phyloP scores from a whole-genome alignment of 1,140 invertebrate species.

The Drosophila murphyi region DNA sequence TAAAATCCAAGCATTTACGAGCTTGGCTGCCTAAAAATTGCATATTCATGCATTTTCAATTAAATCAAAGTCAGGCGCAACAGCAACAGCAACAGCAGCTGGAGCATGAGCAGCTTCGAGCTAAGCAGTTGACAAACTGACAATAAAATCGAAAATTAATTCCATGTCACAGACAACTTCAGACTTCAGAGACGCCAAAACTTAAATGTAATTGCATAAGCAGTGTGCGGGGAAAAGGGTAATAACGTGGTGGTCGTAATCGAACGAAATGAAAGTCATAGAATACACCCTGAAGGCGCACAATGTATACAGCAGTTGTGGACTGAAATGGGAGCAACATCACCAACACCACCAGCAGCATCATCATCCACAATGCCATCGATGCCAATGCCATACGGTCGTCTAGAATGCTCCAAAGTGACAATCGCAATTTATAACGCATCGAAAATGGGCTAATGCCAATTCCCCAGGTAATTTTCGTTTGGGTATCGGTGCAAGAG shows the following conservation, averaged over 20 bases:
- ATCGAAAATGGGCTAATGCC: conserved; percentile 82
- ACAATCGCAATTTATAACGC: conserved; percentile 81
- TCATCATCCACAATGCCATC: conserved; percentile 1
- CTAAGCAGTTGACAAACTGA: conserved; percentile 72
- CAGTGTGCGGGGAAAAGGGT: neutral
- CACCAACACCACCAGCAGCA: neutral
- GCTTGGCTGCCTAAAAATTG: conserved; percentile 66
- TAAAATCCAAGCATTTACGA: conserved; percentile 46
- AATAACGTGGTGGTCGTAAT: conserved; percentile 16
- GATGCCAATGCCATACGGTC: conserved; percentile 26
- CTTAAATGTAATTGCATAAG: conserved; percentile 77
- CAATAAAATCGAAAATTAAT: conserved; percentile 83
- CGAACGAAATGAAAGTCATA: conserved; percentile 70
- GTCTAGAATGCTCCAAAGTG: conserved; percentile 64
- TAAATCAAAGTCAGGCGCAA: conserved; percentile 77
- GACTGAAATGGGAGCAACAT: neutral
- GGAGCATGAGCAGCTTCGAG: conserved; percentile 2
- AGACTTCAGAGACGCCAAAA: conserved; percentile 49
- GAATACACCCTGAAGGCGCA: conserved; percentile 38
- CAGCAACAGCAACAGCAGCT: conserved; percentile 17
- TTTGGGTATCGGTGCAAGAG: conserved; percentile 2
- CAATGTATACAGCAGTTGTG: conserved; percentile 20
- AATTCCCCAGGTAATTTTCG: conserved; percentile 78
- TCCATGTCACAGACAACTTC: conserved; percentile 61
- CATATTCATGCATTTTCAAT: conserved; percentile 83